Evolutionary conservation across 2,797 vertebrate species (phyloP).

Genomic region (Sebastes paucispinis): DNA sequence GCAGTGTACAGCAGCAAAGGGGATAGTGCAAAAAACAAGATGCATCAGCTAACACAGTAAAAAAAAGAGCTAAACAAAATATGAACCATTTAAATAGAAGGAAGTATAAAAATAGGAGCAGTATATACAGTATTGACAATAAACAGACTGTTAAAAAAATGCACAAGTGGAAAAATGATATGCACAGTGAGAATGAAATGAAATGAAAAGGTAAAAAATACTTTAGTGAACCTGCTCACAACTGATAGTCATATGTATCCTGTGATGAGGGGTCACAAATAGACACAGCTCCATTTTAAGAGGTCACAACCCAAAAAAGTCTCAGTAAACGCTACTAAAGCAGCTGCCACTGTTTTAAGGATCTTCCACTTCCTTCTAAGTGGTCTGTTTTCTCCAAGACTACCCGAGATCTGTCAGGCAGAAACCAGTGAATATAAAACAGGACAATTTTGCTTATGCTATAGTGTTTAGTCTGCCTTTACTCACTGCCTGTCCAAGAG

Average conservation of each 20-base stretch:
- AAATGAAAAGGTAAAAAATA: too few relatives aligned
- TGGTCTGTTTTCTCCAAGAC: neutral
- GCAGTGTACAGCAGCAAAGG: too few relatives aligned
- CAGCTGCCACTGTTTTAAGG: neutral
- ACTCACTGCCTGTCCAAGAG: neutral
- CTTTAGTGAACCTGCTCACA: too few relatives aligned
- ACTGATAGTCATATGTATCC: neutral
- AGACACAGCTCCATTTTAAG: neutral
- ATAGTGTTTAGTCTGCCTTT: neutral
- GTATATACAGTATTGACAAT: too few relatives aligned
- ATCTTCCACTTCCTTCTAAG: neutral
- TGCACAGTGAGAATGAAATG: too few relatives aligned
- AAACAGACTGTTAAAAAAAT: too few relatives aligned
- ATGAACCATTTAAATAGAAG: too few relatives aligned
- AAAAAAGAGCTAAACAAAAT: too few relatives aligned
- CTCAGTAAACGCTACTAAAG: neutral
- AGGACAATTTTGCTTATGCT: neutral
- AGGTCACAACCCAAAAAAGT: neutral
- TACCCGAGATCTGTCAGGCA: neutral
- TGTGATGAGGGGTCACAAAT: neutral
- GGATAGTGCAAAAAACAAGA: too few relatives aligned
- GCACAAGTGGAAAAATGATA: rapidly evolving
- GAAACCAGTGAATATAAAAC: conserved; percentile 12
- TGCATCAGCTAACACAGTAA: too few relatives aligned
- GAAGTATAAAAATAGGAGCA: too few relatives aligned